Conservation (phyloP, 2,797 vertebrate species). For the Pterois miles region DNA sequence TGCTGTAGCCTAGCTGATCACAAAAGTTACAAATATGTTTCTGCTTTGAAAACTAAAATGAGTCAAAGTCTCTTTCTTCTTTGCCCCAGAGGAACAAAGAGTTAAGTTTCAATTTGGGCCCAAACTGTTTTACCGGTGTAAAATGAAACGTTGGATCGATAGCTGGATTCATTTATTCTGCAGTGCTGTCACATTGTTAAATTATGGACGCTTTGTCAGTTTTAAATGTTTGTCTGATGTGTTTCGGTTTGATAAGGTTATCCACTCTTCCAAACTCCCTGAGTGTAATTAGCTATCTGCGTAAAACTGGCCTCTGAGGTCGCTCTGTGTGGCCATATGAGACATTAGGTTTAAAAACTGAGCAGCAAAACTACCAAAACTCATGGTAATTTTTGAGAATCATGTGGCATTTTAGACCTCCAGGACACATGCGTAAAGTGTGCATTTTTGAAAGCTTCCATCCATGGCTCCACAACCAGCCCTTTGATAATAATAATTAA, state of each 20-base stretch:
- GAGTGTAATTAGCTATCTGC: not conserved
- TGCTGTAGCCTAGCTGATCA: not conserved
- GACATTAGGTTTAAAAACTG: too few relatives aligned
- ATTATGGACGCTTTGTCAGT: not conserved
- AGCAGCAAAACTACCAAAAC: not conserved
- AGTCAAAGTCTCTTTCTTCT: not conserved
- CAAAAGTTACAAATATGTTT: not conserved
- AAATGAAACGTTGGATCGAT: slow-evolving; percentile 58
- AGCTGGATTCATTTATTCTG: slow-evolving; percentile 40
- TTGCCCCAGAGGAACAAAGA: slow-evolving; percentile 1
- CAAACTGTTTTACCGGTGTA: slow-evolving; percentile 47
- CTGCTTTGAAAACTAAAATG: not conserved
- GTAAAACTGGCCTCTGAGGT: too few relatives aligned
- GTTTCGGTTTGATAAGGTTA: not conserved
- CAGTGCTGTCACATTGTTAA: slow-evolving; percentile 22
- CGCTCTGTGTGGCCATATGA: too few relatives aligned
- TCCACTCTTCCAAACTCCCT: not conserved
- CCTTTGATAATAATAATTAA: too few relatives aligned
- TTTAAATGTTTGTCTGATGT: not conserved
- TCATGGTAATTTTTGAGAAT: not conserved
- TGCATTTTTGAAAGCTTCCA: not conserved
- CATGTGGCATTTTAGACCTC: not conserved
- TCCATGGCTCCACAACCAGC: not conserved
- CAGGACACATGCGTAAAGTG: not conserved
- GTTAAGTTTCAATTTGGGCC: slow-evolving; percentile 30